phyloP scores from a whole-genome alignment of 2,797 vertebrate genomes.

The Thalassophryne amazonica region DNA sequence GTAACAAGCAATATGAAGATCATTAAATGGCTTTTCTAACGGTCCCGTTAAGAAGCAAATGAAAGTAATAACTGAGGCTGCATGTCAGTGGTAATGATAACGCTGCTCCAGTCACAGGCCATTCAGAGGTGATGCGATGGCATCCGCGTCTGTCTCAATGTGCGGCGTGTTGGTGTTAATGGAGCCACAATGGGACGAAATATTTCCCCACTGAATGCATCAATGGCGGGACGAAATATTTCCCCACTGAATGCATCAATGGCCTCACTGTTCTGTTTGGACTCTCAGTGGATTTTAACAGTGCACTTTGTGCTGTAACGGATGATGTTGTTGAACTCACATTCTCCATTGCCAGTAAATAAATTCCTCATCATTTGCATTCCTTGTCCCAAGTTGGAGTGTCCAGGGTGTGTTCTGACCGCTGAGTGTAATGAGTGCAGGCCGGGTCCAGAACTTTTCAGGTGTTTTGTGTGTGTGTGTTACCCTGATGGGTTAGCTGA shows the following conservation, averaged over 20 bases:
- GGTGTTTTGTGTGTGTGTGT: neutral
- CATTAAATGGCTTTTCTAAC: too few relatives aligned
- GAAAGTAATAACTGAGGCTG: too few relatives aligned
- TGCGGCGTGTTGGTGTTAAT: constrained; percentile 19
- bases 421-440: too few relatives aligned
- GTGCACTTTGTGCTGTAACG: constrained; percentile 10
- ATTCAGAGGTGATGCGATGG: constrained; percentile 4
- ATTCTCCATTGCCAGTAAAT: constrained; percentile 20
- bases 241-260: constrained; percentile 29
- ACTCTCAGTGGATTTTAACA: constrained; percentile 27
- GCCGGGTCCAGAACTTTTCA: too few relatives aligned
- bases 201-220: constrained; percentile 29
- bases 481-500: constrained; percentile 3
- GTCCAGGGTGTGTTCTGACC: too few relatives aligned
- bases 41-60: too few relatives aligned
- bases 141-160: neutral
- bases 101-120: constrained; percentile 5
- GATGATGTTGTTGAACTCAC: neutral
- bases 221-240: constrained; percentile 26
- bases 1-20: too few relatives aligned
- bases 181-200: constrained; percentile 19
- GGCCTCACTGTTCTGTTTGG: constrained; percentile 19
- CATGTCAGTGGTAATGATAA: neutral
- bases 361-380: constrained; percentile 50
- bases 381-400: constrained; percentile 12